Conservation (phyloP, 2,113 vertebrate genomes). For the Mionectes macconnelli region DNA sequence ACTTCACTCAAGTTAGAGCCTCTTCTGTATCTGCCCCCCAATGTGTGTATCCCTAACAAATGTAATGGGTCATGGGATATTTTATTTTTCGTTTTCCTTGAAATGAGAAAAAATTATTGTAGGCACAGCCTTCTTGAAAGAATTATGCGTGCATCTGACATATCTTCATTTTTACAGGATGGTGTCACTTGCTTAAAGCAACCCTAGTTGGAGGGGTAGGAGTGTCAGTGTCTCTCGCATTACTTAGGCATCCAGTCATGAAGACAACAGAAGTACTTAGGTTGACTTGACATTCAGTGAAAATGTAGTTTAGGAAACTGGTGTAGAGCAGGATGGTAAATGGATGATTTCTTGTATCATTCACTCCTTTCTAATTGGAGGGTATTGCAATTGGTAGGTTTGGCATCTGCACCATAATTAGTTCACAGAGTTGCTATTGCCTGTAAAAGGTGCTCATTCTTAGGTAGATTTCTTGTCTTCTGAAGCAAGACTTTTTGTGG, state of each 20-base stretch:
- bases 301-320: neutral
- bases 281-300: neutral
- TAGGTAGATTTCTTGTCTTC: neutral
- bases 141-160: slow-evolving; percentile 11
- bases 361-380: neutral
- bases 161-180: slow-evolving; percentile 1
- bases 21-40: neutral
- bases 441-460: neutral
- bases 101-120: neutral
- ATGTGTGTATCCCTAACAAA: neutral
- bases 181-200: slow-evolving; percentile 18
- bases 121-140: neutral
- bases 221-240: neutral
- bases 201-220: neutral
- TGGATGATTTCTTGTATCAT: neutral
- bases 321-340: neutral
- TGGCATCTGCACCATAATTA: neutral
- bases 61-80: neutral
- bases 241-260: neutral
- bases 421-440: neutral
- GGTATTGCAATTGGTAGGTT: neutral
- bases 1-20: neutral
- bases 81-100: neutral
- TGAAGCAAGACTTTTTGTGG: neutral
- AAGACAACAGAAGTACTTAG: neutral